Evolutionary conservation across 2,113 vertebrate species (phyloP), one percentile per base, ranked within the genome.

Genomic region (Oreocharis arfaki): DNA sequence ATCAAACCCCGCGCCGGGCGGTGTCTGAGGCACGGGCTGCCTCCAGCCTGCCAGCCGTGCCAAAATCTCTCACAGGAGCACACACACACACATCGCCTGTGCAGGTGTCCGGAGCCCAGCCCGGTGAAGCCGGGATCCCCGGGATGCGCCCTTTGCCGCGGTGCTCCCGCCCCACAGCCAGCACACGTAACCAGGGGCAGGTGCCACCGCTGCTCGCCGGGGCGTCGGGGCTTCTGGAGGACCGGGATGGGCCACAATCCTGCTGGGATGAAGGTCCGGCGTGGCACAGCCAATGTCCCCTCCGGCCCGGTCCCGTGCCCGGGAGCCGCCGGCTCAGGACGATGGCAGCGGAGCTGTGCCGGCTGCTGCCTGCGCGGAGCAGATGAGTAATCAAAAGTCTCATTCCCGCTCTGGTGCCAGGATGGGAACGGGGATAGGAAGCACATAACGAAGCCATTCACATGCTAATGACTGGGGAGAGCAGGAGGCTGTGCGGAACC

Each of bases 111-210:
- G 13, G 26, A 68, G 37, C 55, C 10, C 65, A 44, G 59, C 41
- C 3, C 1, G 1, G 20, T 0, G 32, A 21, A 39, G 78, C 1
- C 1, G 1, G 4, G 47, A 24, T 6, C 37, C 41, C 41, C 1
- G 5, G 4, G 11, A 5, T 9, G 16, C 7, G 17, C 16, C 32
- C 37, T 56, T 24, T n/a, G 16, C 49, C 19, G 10, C 0, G 0
- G 10, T 0, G 28, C 13, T 65, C 15, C 50, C 0, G 2, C 13
- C 59, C 42, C 63, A 8, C 12, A 3, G 7, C 55, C 16, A 1
- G 30, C 53, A 8, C 2, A 0, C 3, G 27, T 21, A 3, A 26
- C 27, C 27, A 1, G 0, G 1, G 35, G 0, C 11, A 5, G n/a
- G 74, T 1, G 4, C 27, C 11, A 1, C 20, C 22, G 10, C 1